These are phyloP conservation scores for Mayetiola destructor DNA, from an alignment of 2,888 invertebrate genomes.

Conservation along the genomic window DNA sequence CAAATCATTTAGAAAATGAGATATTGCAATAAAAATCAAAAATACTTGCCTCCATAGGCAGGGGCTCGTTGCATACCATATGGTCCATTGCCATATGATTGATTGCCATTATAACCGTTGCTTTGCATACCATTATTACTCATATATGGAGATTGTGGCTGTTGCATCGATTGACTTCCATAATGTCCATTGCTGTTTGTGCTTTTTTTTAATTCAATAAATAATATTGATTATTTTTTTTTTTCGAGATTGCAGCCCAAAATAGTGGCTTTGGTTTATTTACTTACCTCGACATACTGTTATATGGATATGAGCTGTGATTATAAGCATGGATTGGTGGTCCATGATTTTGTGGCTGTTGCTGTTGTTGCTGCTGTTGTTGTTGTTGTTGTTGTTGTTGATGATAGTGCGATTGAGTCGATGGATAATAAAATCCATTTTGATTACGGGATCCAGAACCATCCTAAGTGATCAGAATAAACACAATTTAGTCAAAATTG, in stretches of 20 bases:
- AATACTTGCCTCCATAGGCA: background rate
- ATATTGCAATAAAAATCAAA: too few species aligned
- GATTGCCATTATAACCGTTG: background rate
- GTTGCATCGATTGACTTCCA: background rate
- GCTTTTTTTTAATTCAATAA: background rate
- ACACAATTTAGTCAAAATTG: background rate
- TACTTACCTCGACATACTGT: background rate
- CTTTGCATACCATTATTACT: background rate
- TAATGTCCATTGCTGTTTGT: background rate
- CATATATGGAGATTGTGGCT: background rate
- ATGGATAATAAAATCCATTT: constrained; percentile 35
- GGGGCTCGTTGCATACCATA: constrained; percentile 1
- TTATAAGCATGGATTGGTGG: constrained; percentile 14
- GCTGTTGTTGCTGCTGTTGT: constrained; percentile 26
- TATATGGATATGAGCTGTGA: constrained; percentile 9
- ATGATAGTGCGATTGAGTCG: constrained; percentile 33
- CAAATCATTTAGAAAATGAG: constrained; percentile 24
- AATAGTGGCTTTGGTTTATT: background rate
- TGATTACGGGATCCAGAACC: constrained; percentile 22
- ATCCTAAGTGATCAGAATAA: background rate
- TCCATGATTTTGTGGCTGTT: constrained; percentile 12
- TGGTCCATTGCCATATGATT: background rate
- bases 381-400: constrained; percentile 27
- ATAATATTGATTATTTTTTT: background rate
- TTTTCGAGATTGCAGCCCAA: background rate